Conservation (phyloP, 1,140 invertebrate species). For the Pseudomyrmex gracilis region DNA sequence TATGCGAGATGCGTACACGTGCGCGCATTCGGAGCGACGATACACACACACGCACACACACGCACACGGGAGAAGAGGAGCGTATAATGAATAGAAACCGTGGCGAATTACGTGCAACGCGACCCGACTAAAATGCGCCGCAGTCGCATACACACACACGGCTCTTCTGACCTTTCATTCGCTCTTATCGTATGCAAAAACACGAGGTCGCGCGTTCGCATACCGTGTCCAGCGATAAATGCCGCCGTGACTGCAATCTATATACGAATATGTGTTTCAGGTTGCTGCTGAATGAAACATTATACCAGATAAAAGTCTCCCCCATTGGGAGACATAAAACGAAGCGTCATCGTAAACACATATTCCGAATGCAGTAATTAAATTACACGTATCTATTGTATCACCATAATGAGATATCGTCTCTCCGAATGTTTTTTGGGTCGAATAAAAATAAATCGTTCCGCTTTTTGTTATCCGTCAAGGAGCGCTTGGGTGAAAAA, state of each 20-base stretch:
- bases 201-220: not conserved
- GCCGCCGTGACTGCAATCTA: constrained; percentile 5
- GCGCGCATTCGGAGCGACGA: too few relatives aligned
- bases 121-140: constrained; percentile 36
- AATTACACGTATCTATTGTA: too few relatives aligned
- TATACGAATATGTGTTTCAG: not conserved
- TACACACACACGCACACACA: too few relatives aligned
- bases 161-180: constrained; percentile 51
- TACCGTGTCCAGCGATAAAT: constrained; percentile 27
- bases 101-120: constrained; percentile 48
- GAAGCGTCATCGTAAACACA: too few relatives aligned
- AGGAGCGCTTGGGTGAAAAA: too few relatives aligned
- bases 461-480: too few relatives aligned
- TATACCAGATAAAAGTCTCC: not conserved
- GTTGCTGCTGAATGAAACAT: constrained; percentile 2
- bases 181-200: constrained; percentile 54
- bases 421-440: too few relatives aligned
- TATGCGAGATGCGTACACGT: too few relatives aligned
- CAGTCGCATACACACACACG: constrained; percentile 2
- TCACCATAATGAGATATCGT: too few relatives aligned
- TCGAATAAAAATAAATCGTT: too few relatives aligned
- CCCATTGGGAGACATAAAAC: not conserved
- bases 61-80: not conserved
- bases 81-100: constrained; percentile 9
- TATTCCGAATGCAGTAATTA: too few relatives aligned